Evolutionary conservation across 2,888 invertebrate genomes (phyloP).

Genomic region (Petrophora chlorosata): DNA sequence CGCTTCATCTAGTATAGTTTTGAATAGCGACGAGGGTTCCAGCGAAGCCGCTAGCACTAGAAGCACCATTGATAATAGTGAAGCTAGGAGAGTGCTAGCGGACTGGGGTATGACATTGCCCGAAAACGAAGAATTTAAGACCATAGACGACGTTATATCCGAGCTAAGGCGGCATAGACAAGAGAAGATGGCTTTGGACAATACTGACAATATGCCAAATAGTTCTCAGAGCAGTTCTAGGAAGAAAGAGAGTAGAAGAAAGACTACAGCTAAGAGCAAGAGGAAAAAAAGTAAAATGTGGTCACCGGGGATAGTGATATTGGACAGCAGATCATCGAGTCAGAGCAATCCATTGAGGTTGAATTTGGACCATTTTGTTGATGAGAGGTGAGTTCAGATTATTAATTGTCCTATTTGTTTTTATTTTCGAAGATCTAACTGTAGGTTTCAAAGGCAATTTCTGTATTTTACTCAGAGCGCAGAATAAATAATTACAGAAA

Average conservation of each 20-base stretch:
- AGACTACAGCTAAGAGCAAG: conserved; percentile 58
- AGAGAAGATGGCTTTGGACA: conserved; percentile 54
- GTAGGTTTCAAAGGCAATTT: too few species aligned
- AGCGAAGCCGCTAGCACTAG: conserved; percentile 47
- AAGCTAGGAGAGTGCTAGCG: conserved; percentile 48
- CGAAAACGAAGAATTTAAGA: conserved; percentile 56
- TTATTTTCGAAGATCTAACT: too few species aligned
- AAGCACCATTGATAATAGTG: conserved; percentile 29
- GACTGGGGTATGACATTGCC: conserved; percentile 55
- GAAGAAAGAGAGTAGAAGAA: conserved; percentile 54
- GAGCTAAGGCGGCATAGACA: conserved; percentile 64
- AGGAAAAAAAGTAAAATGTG: conserved; percentile 69
- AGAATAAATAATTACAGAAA: too few species aligned
- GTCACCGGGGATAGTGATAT: conserved; percentile 72
- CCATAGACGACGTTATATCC: conserved; percentile 66
- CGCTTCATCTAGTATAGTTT: conserved; percentile 55
- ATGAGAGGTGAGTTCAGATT: conserved; percentile 62
- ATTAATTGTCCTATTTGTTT: neutral
- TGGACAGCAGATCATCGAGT: conserved; percentile 66
- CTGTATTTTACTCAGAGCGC: too few species aligned
- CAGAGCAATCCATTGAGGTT: conserved; percentile 64
- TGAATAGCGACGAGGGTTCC: conserved; percentile 58
- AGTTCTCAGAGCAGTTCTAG: conserved; percentile 57
- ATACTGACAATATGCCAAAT: conserved; percentile 42
- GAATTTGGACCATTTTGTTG: conserved; percentile 78